Evolutionary conservation across 2,113 vertebrate genomes (phyloP).

Genomic region (Geococcyx californianus): DNA sequence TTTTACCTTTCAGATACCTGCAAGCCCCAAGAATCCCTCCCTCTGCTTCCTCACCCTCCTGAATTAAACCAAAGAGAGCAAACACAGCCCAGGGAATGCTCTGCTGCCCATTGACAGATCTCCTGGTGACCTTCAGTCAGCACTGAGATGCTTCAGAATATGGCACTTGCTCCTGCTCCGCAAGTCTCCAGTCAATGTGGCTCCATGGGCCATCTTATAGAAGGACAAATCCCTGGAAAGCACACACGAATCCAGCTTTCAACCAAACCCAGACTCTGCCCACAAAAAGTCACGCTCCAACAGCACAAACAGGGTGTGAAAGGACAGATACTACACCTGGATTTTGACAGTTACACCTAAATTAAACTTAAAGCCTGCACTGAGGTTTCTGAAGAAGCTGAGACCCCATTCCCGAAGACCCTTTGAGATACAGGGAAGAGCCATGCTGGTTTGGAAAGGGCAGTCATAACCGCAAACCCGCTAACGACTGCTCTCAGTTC

Average conservation of each 20-base stretch:
- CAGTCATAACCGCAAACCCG: background rate
- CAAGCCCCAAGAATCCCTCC: conserved; percentile 28
- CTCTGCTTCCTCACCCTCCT: background rate
- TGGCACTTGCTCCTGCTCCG: background rate
- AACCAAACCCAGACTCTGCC: background rate
- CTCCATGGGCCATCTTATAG: background rate
- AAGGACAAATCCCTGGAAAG: background rate
- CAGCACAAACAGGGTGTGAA: background rate
- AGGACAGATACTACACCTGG: background rate
- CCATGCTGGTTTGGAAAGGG: background rate
- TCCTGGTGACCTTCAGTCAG: conserved; percentile 21
- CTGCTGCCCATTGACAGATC: conserved; percentile 54
- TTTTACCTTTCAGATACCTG: background rate
- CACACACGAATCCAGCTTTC: background rate
- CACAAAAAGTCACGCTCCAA: background rate
- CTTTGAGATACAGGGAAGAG: background rate
- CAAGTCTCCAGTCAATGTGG: background rate
- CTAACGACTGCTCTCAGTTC: background rate
- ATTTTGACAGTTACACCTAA: background rate
- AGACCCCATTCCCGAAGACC: background rate
- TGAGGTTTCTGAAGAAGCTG: background rate
- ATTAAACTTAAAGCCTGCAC: background rate
- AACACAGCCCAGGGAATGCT: conserved; percentile 46
- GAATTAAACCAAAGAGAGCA: conserved; percentile 61
- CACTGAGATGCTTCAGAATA: conserved; percentile 56